phyloP scores from a whole-genome alignment of 2,797 vertebrate genomes.

The Protonibea diacanthus region DNA sequence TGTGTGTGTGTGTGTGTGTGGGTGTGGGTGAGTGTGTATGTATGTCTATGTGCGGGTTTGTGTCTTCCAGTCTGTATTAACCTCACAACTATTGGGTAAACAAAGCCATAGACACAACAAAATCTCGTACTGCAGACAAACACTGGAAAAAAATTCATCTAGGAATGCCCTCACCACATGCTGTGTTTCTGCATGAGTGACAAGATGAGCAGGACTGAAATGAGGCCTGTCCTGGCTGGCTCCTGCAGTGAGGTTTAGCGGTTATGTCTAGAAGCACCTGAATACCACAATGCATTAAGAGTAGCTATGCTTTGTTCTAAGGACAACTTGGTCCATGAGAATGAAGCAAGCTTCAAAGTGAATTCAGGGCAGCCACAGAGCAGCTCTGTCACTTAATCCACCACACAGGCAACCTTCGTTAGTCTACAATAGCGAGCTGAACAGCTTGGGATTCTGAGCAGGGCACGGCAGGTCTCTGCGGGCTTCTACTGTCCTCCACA shows the following conservation, averaged over 20 bases:
- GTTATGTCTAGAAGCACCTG: background rate
- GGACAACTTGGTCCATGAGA: conserved; percentile 53
- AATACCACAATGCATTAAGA: conserved; percentile 13
- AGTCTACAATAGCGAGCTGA: conserved; percentile 62
- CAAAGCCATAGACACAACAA: conserved; percentile 77
- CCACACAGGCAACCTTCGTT: conserved; percentile 47
- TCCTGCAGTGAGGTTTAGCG: conserved; percentile 23
- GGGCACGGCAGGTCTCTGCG: conserved; percentile 67
- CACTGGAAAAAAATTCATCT: conserved; percentile 34
- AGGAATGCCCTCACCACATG: conserved; percentile 70
- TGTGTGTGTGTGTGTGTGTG: conserved; percentile 15
- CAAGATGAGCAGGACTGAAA: conserved; percentile 55
- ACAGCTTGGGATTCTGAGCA: conserved; percentile 71
- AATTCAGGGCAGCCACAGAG: conserved; percentile 63
- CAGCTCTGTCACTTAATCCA: conserved; percentile 72
- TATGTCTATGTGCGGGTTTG: background rate
- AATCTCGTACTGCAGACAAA: conserved; percentile 56
- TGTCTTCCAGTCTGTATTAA: conserved; percentile 37
- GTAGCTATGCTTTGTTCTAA: conserved; percentile 40
- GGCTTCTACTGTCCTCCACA: conserved; percentile 67
- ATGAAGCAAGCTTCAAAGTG: conserved; percentile 39
- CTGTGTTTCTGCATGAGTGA: conserved; percentile 56
- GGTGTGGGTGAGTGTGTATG: conserved; percentile 3
- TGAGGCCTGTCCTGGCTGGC: conserved; percentile 52
- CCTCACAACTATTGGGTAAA: conserved; percentile 22